phyloP scores from a whole-genome alignment of 1,140 invertebrate genomes.

The Drosophila watanabei region DNA sequence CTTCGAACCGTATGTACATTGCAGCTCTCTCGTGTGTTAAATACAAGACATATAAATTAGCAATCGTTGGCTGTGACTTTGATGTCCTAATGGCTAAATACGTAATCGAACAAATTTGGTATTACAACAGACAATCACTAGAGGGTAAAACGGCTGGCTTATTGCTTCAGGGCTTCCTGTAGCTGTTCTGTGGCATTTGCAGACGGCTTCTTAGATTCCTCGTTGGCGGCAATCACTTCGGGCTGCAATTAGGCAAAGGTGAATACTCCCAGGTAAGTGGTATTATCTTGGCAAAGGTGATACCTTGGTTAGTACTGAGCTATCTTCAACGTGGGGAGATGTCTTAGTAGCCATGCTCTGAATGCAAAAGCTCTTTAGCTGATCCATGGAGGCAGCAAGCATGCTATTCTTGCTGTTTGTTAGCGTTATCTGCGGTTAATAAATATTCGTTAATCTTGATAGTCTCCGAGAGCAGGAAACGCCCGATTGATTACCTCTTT shows the following conservation, averaged over 20 bases:
- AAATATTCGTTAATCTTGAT: conserved; percentile 17
- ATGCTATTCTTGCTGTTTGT: conserved; percentile 47
- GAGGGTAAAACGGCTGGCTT: conserved; percentile 26
- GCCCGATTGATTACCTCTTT: conserved; percentile 53
- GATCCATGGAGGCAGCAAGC: conserved; percentile 51
- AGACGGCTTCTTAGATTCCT: conserved; percentile 38
- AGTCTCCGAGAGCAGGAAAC: neutral
- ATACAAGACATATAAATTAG: conserved; percentile 42
- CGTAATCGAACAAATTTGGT: conserved; percentile 43
- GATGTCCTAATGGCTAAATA: conserved; percentile 37
- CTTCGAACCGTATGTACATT: conserved; percentile 56
- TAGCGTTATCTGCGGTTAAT: conserved; percentile 27
- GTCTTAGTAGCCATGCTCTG: conserved; percentile 26
- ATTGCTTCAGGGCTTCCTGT: conserved; percentile 37
- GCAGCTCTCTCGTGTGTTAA: conserved; percentile 48
- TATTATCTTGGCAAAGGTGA: neutral
- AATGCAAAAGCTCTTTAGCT: conserved; percentile 54
- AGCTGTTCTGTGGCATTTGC: conserved; percentile 44
- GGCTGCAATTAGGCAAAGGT: conserved; percentile 11
- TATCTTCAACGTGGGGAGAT: conserved; percentile 25
- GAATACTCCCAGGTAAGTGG: neutral
- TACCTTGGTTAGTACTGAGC: conserved; percentile 34
- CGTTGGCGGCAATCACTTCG: conserved; percentile 33
- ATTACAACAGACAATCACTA: conserved; percentile 38
- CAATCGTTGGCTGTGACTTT: conserved; percentile 59